Conservation (phyloP, 2,888 invertebrate genomes). For the Microchrysa polita region DNA sequence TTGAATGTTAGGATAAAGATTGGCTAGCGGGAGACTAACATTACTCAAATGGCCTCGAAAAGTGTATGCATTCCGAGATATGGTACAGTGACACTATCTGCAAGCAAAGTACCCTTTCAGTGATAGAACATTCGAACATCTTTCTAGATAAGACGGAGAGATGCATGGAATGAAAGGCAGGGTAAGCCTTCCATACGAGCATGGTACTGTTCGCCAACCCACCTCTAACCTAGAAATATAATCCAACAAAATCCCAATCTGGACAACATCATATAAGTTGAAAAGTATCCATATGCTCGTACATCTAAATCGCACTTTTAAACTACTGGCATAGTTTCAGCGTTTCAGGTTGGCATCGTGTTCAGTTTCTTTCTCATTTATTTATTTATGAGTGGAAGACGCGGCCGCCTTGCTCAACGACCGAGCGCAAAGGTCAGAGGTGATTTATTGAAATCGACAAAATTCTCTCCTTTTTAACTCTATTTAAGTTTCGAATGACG, state of each 20-base stretch:
- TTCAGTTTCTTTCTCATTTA: constrained; percentile 16
- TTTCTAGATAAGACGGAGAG: too few relatives aligned
- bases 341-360: constrained; percentile 26
- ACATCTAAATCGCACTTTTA: constrained; percentile 30
- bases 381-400: constrained; percentile 24
- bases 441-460: constrained; percentile 34
- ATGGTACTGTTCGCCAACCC: background rate
- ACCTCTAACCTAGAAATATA: constrained; percentile 7
- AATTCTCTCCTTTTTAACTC: constrained; percentile 29
- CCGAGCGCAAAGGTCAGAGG: constrained; percentile 25
- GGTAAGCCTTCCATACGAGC: too few relatives aligned
- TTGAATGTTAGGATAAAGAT: too few relatives aligned
- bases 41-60: too few relatives aligned
- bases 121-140: too few relatives aligned
- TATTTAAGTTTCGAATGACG: constrained; percentile 16
- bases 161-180: too few relatives aligned
- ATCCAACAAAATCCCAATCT: background rate
- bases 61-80: too few relatives aligned
- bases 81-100: too few relatives aligned
- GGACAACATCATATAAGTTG: constrained; percentile 7
- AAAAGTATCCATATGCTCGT: background rate
- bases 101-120: too few relatives aligned
- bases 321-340: constrained; percentile 34
- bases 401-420: background rate
- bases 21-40: too few relatives aligned